Base-by-base conservation (phyloP, 2,888 invertebrate genomes). In the Therioaphis trifolii region DNA sequence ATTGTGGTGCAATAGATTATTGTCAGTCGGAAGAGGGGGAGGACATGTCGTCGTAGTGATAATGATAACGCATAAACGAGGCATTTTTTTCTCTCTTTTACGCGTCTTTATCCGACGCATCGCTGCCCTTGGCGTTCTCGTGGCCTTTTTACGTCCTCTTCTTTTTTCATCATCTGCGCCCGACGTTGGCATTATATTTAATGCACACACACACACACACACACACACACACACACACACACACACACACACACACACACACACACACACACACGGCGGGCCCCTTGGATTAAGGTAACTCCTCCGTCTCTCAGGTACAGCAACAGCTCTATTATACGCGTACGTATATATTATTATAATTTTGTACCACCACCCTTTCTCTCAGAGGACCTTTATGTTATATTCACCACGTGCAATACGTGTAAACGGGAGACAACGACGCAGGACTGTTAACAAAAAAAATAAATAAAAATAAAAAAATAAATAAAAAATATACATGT, bases 261-360 rank as follows among this genome's bases (percentile, higher is more conserved):
- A 35, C 3, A 35, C 35, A 35, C 35, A 5, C 7, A 5, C 35
- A 5, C 35, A 35, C 7, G 3, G 35, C 7, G 35, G 3, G 35
- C n/a, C 18, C 27, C 40, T 4, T 11, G 79, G 58, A 71, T 71
- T 79, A 69, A 79, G 79, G 69, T 79, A 35, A n/a, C n/a, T n/a
- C n/a, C n/a, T n/a, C n/a, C n/a, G n/a, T n/a, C n/a, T n/a, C n/a
- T n/a, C n/a, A n/a, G n/a, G n/a, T n/a, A n/a, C n/a, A n/a, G n/a
- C n/a, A n/a, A n/a, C n/a, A n/a, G n/a, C n/a, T n/a, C n/a, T n/a
- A n/a, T n/a, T 35, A 7, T 35, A 7, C 7, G 35, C 7, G 35
- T 35, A 7, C 7, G 35, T 35, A 35, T 5, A 35, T 29, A 80
- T 77, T 77, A 27, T 46, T 21, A 9, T 61, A 35, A 35, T n/a